Evolutionary conservation across 1,140 invertebrate species (phyloP).

Genomic region (Trachelipus rathkii): DNA sequence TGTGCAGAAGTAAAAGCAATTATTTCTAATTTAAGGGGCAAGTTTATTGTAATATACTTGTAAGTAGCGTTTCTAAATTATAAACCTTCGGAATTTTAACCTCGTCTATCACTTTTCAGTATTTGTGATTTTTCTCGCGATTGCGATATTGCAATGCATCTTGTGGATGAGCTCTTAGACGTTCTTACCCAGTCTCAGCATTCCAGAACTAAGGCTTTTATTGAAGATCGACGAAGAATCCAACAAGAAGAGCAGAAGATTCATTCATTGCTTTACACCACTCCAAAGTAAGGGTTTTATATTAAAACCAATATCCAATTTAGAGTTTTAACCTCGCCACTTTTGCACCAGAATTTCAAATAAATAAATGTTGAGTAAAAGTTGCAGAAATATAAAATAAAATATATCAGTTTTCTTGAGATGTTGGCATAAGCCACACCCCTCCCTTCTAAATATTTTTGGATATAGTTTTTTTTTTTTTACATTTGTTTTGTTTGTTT

Average conservation of each 20-base stretch:
- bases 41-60: neutral
- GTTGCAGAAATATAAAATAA: no score
- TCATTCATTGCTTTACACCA: slow-evolving; percentile 58
- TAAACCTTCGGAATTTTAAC: neutral
- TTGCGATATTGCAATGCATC: slow-evolving; percentile 26
- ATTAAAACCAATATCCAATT: no score
- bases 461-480: no score
- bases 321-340: no score
- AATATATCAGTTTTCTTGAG: no score
- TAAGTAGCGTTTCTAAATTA: slow-evolving; percentile 21
- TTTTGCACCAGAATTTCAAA: no score
- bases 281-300: neutral
- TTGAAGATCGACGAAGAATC: neutral
- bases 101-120: slow-evolving; percentile 50
- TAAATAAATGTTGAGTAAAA: no score
- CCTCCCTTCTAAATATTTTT: no score
- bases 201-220: slow-evolving; percentile 21
- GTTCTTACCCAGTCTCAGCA: slow-evolving; percentile 21
- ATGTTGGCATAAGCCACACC: no score
- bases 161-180: slow-evolving; percentile 28
- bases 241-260: slow-evolving; percentile 42
- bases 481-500: no score
- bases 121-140: slow-evolving; percentile 70
- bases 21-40: neutral
- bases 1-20: slow-evolving; percentile 8